Evolutionary conservation across 2,113 vertebrate genomes (phyloP), one percentile per base, ranked within the genome.

Genomic region (Aphyosemion australe): DNA sequence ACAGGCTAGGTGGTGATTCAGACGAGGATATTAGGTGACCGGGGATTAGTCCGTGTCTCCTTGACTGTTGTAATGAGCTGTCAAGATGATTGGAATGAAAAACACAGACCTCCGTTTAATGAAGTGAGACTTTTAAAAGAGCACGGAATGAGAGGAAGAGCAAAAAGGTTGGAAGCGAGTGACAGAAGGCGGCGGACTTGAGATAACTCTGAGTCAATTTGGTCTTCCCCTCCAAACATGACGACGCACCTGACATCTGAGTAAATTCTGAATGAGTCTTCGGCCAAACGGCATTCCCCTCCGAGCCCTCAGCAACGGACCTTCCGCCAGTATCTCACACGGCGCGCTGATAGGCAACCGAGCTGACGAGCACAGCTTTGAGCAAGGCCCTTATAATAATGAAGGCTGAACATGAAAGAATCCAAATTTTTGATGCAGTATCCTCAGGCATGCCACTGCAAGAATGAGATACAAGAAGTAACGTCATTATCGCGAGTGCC

Each of bases 81-180:
- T 76, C 78, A 78, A 80, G 47, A 83, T 92, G 91, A 92, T 92
- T 91, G 82, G 89, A 81, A 82, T 84, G 72, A 84, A 82, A 74
- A 81, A 79, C 32, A 77, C 13, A 73, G 78, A 71, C 72, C 67
- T 78, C 71, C 64, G 65, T 82, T 88, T 91, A 92, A 90, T 88
- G 80, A 79, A 87, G 80, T 60, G 61, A 79, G 63, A 76, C 74
- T 85, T 77, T 64, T 7, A 67, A 72, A 80, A 81, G 31, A 78
- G 63, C 13, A 65, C 13, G 45, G 34, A 78, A 67, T 48, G 49
- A 80, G 45, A 78, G 66, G 57, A 46, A 76, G 65, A 70, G 58
- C 53, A 76, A 68, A 71, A 55, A 39, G 66, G 39, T 74, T 46
- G 26, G 56, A 51, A 66, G 52, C 49, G 34, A 21, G 61, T 52